Evolutionary conservation across 2,888 invertebrate genomes (phyloP).

Genomic region (Pharmacophagus antenor): DNA sequence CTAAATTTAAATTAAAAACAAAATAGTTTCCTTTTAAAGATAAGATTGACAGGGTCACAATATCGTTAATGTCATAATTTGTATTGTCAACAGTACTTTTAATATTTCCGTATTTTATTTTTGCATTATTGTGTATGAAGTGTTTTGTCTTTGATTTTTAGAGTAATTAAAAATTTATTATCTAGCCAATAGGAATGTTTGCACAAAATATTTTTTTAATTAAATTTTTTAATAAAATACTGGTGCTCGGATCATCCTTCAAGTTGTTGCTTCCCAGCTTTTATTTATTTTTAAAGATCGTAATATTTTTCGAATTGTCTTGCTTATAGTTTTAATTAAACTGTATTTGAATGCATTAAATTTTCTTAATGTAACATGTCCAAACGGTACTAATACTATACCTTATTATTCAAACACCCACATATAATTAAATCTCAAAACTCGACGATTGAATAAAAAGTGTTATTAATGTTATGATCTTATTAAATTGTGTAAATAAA

Average conservation of each 20-base stretch:
- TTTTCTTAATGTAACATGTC: constrained; percentile 48
- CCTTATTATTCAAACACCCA: background rate
- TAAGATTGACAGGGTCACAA: constrained; percentile 25
- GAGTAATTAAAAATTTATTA: constrained; percentile 5
- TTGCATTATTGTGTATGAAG: constrained; percentile 1
- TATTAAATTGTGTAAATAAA: background rate
- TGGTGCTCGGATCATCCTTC: constrained; percentile 23
- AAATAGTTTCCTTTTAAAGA: constrained; percentile 6
- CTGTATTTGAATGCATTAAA: constrained; percentile 36
- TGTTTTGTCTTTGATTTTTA: constrained; percentile 17
- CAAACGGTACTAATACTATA: constrained; percentile 40
- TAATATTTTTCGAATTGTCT: constrained; percentile 44
- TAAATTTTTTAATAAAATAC: constrained; percentile 1
- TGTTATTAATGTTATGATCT: background rate
- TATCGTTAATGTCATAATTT: constrained; percentile 1
- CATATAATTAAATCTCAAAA: too few species aligned
- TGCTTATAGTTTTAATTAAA: constrained; percentile 36
- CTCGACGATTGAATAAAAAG: too few species aligned
- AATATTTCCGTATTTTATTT: background rate
- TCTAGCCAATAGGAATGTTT: constrained; percentile 17
- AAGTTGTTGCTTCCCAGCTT: constrained; percentile 3
- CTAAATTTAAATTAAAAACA: constrained; percentile 12
- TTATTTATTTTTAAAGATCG: constrained; percentile 23
- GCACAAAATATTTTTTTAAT: constrained; percentile 26
- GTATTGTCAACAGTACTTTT: constrained; percentile 1